Conservation (phyloP, 2,113 vertebrate species). For the Salvator merianae region DNA sequence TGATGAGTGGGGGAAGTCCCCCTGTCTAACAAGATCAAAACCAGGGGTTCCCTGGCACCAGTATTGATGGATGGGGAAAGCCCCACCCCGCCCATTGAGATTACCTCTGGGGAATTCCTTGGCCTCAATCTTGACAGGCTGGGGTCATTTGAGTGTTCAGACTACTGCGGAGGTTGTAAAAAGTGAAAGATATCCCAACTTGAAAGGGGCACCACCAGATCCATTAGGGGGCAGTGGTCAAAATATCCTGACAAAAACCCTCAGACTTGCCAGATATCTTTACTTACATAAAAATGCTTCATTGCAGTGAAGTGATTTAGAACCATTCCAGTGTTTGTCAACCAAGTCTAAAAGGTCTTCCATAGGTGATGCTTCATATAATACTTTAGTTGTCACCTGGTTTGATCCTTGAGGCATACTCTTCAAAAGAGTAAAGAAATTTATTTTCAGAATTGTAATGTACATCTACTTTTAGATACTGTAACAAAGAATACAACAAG, state of each 20-base stretch:
- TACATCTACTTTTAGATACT: neutral
- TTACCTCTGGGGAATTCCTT: no score
- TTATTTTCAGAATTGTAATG: neutral
- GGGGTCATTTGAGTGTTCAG: neutral
- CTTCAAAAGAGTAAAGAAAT: neutral
- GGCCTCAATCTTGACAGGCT: no score
- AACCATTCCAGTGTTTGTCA: constrained; percentile 78
- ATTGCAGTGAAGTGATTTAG: constrained; percentile 74
- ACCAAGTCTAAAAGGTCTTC: constrained; percentile 79
- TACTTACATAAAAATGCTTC: constrained; percentile 81
- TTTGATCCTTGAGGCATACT: neutral
- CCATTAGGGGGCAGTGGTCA: neutral
- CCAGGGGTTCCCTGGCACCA: no score
- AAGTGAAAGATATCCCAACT: no score
- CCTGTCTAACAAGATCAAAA: no score
- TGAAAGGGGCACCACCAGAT: neutral
- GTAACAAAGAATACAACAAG: neutral
- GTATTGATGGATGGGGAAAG: no score
- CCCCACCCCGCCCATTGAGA: no score
- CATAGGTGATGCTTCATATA: constrained; percentile 50
- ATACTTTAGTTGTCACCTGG: constrained; percentile 61
- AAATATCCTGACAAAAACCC: neutral
- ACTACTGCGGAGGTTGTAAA: no score
- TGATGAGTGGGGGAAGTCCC: no score
- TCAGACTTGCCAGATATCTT: no score